These are phyloP conservation scores for Oreochromis niloticus DNA, from an alignment of 2,113 vertebrate genomes.

Conservation along the genomic window DNA sequence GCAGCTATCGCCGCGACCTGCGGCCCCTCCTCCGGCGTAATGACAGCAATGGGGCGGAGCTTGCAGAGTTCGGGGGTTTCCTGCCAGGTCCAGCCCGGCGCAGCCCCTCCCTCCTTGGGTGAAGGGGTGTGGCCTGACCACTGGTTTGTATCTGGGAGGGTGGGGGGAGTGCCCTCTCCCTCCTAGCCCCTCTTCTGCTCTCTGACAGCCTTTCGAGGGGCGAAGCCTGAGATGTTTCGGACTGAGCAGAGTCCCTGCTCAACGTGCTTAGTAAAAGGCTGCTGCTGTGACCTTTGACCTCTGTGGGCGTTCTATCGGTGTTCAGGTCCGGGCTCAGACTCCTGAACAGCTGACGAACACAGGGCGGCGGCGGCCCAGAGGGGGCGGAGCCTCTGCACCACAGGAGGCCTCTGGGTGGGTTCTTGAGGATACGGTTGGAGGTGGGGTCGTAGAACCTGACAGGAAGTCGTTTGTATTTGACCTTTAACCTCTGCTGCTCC, in stretches of 20 bases:
- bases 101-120: conserved; percentile 19
- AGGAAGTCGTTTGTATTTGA: conserved; percentile 80
- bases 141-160: neutral
- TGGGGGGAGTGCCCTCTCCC: neutral
- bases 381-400: conserved; percentile 11
- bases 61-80: conserved; percentile 1
- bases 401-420: conserved; percentile 57
- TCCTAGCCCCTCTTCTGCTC: neutral
- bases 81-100: conserved; percentile 10
- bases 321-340: conserved; percentile 78
- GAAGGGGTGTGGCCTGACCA: neutral
- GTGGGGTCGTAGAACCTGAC: conserved; percentile 77
- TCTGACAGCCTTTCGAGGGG: neutral
- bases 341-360: conserved; percentile 75
- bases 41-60: neutral
- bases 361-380: neutral
- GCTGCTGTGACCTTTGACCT: conserved; percentile 19
- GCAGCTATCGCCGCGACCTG: conserved; percentile 7
- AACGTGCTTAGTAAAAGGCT: conserved; percentile 15
- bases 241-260: conserved; percentile 17
- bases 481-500: conserved; percentile 61
- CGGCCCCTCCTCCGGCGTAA: neutral
- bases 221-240: neutral
- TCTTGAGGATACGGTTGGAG: conserved; percentile 77
- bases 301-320: conserved; percentile 37